Base-by-base conservation (phyloP, 2,797 vertebrate genomes). In the Muscicapa striata region DNA sequence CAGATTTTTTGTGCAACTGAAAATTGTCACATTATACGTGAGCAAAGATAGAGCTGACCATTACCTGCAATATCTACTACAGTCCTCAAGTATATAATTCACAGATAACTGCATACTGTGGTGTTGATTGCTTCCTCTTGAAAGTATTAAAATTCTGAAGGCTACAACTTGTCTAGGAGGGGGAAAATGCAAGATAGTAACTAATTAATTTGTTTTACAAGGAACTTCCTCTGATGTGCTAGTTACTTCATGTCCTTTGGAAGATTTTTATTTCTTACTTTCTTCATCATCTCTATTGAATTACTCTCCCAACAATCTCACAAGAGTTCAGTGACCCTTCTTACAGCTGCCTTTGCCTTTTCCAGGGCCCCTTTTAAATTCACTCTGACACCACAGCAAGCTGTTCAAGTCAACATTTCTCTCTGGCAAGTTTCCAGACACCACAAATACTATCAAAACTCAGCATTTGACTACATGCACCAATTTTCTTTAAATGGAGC, bases 401-500 rank as follows among this genome's bases (percentile, higher is more conserved):
- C 85, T 91, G 97, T 86, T 96, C 94, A 90, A 92, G 95, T 95
- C 97, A 96, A 93, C 94, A 90, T 87, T 97, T 95, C 88, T 91
- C 88, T 81, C 84, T 92, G 96, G 93, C 95, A 96, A 89, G 91
- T 90, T 90, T 90, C 94, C 94, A 95, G 93, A 82, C 22, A 92
- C 87, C 95, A 86, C 76, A 97, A 94, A 95, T 26, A 73, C 58
- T 76, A 93, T 43, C 82, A 86, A 78, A 96, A 93, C 89, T 76
- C 89, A 23, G 14, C 22, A 26, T 21, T 75, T 48, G 92, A 72
- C 79, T 58, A 64, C 92, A 87, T 12, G 27, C 15, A 13, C 63
- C 51, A 10, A 66, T 74, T 87, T 68, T 72, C 85, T 93, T 98
- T 97, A 99, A 96, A 99, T 99, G 83, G 99, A 99, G 96, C 99